phyloP scores from a whole-genome alignment of 2,113 vertebrate genomes.

The Amphiprion percula region DNA sequence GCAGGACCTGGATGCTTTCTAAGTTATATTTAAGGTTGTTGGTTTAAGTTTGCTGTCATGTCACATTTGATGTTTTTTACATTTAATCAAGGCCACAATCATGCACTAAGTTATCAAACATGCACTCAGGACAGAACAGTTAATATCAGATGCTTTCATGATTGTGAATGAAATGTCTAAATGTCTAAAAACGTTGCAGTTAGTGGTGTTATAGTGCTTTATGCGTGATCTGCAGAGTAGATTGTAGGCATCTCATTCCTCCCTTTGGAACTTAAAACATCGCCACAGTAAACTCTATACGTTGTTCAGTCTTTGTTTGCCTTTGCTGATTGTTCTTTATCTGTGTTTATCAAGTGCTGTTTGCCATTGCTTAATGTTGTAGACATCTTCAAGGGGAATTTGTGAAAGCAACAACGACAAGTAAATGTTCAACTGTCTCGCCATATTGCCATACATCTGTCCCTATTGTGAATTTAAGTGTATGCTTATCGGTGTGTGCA shows the following conservation, averaged over 20 bases:
- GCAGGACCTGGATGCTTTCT: too few species aligned
- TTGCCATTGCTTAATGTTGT: conserved; percentile 36
- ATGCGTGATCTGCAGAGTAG: background rate
- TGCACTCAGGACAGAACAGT: too few species aligned
- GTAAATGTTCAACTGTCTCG: conserved; percentile 64
- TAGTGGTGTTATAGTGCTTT: background rate
- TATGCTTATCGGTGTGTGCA: conserved; percentile 14
- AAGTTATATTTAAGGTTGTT: too few species aligned
- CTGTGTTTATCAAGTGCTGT: conserved; percentile 50
- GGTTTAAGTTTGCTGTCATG: too few species aligned
- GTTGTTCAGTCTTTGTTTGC: conserved; percentile 40
- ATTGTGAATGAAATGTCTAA: too few species aligned
- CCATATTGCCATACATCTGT: conserved; percentile 72
- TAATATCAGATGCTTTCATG: too few species aligned
- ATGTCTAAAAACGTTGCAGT: too few species aligned
- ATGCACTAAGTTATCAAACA: too few species aligned
- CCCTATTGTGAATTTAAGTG: conserved; percentile 24
- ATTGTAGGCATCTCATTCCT: background rate
- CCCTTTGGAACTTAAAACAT: background rate
- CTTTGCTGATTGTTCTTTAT: conserved; percentile 48
- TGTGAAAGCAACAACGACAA: conserved; percentile 45
- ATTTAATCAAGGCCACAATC: too few species aligned
- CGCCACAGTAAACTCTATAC: conserved; percentile 1
- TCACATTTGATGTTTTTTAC: too few species aligned
- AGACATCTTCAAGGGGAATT: conserved; percentile 53